Evolutionary conservation across 2,113 vertebrate genomes (phyloP), one percentile per base, ranked within the genome.

Genomic region (Coracopsis vasa): DNA sequence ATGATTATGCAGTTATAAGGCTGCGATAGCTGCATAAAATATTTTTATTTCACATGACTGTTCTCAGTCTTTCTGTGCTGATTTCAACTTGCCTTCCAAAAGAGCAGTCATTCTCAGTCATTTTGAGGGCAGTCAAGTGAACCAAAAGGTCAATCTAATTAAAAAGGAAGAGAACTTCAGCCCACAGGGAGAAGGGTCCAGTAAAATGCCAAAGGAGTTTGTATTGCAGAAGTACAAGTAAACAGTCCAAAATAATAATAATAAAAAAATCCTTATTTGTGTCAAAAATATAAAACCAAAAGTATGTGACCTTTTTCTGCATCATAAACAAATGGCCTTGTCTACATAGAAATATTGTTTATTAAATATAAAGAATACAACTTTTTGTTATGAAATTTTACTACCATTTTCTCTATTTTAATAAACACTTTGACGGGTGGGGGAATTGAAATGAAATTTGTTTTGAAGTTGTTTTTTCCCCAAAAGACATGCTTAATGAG

Each of bases 111-210:
- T 95, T 97, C 92, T 97, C 97, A 96, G 94, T 98, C 97, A 96
- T 95, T 97, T 93, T 97, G 94, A 98, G 97, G 97, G 96, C 95
- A 98, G 90, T 75, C 91, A 96, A 98, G 96, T 96, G 95, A 98
- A 97, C 91, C 54, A 89, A 98, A 98, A 98, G 98, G 98, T 98
- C 98, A 98, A 86, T 96, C 97, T 98, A 98, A 98, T 98, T 98
- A 98, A 98, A 98, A 97, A 95, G 73, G 88, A 92, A 92, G 93
- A 97, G 88, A 98, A 98, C 90, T 96, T 97, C 95, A 97, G 69
- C 72, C 78, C 95, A 79, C 60, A 51, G 85, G 78, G 94, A 93
- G 93, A 96, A 92, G 77, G 91, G 88, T 94, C 70, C 80, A 92
- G 86, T 80, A 97, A 97, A 97, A 98, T 97, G 97, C 97, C 96